A percentile compares a stretch with the other conserved stretches of the same genome.
phyloP scores from a whole-genome alignment of 1,140 invertebrate genomes.

The Drosophila takahashii region DNA sequence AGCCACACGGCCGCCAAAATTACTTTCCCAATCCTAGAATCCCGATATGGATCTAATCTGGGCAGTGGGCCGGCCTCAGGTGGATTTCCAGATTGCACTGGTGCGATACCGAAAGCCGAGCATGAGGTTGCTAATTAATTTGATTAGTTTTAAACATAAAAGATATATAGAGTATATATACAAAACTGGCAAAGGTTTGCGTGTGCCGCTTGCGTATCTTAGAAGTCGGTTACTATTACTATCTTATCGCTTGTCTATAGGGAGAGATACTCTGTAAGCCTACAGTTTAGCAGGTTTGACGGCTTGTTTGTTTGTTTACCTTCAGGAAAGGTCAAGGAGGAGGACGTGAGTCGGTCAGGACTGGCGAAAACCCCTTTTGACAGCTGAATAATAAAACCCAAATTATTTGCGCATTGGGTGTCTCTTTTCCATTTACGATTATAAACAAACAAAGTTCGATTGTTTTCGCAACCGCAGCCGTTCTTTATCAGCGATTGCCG shows the following conservation, averaged over 20 bases:
- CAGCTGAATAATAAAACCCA: conserved; percentile 12
- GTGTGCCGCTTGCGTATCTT: conserved; percentile 9
- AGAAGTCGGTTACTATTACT: not conserved
- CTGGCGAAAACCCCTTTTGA: not conserved
- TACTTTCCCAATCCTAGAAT: conserved; percentile 22
- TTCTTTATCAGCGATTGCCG: conserved; percentile 31
- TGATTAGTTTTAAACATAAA: conserved; percentile 24
- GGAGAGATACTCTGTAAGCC: conserved; percentile 1
- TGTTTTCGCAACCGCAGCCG: conserved; percentile 12
- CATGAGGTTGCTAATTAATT: conserved; percentile 50
- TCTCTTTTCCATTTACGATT: conserved; percentile 11
- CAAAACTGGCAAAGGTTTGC: conserved; percentile 10
- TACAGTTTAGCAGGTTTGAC: conserved; percentile 3
- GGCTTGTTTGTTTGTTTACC: conserved; percentile 11
- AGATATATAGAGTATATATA: not conserved
- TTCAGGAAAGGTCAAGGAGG: conserved; percentile 25
- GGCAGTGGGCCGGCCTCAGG: not conserved
- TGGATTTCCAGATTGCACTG: not conserved
- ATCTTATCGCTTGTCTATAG: conserved; percentile 35
- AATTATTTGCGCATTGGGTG: conserved; percentile 7
- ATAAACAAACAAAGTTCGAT: conserved; percentile 30
- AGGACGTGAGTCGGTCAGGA: conserved; percentile 3
- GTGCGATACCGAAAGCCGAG: not conserved
- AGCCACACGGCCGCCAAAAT: conserved; percentile 45
- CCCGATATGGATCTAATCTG: conserved; percentile 34